Base-by-base conservation (phyloP, 2,113 vertebrate genomes). In the Taurulus bubalis region DNA sequence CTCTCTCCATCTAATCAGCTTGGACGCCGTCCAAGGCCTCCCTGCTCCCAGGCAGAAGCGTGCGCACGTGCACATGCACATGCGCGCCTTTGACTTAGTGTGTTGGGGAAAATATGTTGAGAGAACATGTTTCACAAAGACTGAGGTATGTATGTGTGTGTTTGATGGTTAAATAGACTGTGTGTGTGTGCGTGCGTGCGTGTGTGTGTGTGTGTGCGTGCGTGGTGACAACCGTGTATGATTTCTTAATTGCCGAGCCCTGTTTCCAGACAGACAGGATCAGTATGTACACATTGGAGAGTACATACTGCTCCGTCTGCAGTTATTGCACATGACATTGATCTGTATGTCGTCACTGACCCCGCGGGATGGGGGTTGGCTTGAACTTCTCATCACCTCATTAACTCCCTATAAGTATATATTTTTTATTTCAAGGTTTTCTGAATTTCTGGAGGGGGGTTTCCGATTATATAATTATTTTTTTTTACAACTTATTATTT, bases 1-100 rank as follows among this genome's bases (percentile, higher is more conserved):
- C 64, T 70, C 60, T 71, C 59, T 56, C 55, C 59, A 42, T 75
- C 78, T 79, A 79, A 82, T 87, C 82, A 75, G 79, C 79, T 79
- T 72, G 82, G 78, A 84, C 8, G 1, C 2, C 77, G 15, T 80
- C 81, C 85, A 87, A 66, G 59, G 14, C 36, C 32, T 70, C 47
- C 69, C 16, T 2, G 7, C 32, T 80, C 55, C 15, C 65, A 47
- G 53, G 47, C 62, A 45, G 38, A 34, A 14, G 55, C 45, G 32
- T 4, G 42, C 34, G 34, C 40, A 10, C 11, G 11, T 34, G 34
- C 30, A 32, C 30, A 4, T 34, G 34, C 34, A 34, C 34, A 34
- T 34, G 34, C 34, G 5, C 34, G 6, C 47, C 20, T 51, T 51
- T 20, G 18, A 51, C 59, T 36, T 30, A 49, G 14, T 75, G 45